Evolutionary conservation across 2,113 vertebrate species (phyloP).

Genomic region (Aptenodytes patagonicus): DNA sequence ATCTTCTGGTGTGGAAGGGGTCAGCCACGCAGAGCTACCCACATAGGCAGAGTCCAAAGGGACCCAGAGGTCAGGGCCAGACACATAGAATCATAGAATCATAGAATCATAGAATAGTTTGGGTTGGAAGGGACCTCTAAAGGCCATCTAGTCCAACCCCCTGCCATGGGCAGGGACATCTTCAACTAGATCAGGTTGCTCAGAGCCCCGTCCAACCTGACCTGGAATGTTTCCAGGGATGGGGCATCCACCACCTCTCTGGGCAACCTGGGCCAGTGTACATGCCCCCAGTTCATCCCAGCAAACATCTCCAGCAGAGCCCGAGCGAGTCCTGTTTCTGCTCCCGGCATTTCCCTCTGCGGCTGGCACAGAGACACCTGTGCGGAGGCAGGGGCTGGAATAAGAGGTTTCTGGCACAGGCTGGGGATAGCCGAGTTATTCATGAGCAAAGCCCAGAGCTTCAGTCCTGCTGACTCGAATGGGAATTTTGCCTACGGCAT

Average conservation of each 20-base stretch:
- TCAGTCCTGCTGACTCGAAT: background rate
- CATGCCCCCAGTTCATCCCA: background rate
- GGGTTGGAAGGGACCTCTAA: too few relatives aligned
- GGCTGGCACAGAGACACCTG: background rate
- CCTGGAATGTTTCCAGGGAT: too few relatives aligned
- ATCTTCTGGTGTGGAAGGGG: background rate
- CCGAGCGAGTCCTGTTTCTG: background rate
- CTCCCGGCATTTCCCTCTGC: background rate
- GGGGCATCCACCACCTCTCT: too few relatives aligned
- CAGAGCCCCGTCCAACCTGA: too few relatives aligned
- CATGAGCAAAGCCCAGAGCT: background rate
- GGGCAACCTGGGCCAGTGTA: too few relatives aligned
- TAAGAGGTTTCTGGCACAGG: background rate
- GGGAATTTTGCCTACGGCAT: background rate
- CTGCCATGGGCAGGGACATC: too few relatives aligned
- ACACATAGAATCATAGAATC: too few relatives aligned
- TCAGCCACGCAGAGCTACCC: background rate
- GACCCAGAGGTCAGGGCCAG: background rate
- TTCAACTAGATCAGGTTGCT: too few relatives aligned
- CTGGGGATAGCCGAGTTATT: background rate
- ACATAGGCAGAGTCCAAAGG: accelerated
- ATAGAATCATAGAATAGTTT: too few relatives aligned
- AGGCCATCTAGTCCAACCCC: too few relatives aligned
- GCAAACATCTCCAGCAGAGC: background rate
- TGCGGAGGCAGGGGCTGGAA: background rate